Evolutionary conservation across 2,797 vertebrate species (phyloP).

Genomic region (Myotis vivesi): DNA sequence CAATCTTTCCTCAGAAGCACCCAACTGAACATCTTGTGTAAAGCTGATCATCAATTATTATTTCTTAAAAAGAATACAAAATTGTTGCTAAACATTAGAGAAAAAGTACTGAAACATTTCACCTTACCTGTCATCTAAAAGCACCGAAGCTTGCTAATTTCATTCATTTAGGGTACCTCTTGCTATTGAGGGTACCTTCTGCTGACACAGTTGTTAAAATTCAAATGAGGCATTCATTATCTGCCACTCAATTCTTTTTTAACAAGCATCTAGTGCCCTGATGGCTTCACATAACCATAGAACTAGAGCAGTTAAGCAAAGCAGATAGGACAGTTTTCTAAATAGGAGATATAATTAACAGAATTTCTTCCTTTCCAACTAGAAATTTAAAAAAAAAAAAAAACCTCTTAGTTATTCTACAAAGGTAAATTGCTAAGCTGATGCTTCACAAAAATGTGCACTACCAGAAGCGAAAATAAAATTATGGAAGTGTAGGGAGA

Average conservation of each 20-base stretch:
- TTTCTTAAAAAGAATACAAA: conserved; percentile 34
- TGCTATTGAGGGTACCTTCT: neutral
- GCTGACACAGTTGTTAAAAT: conserved; percentile 59
- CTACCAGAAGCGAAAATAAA: conserved; percentile 47
- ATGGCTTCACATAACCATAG: conserved; percentile 12
- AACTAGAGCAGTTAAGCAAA: conserved; percentile 31
- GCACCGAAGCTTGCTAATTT: neutral
- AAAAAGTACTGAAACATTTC: neutral
- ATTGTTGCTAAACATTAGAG: neutral
- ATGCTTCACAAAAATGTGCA: conserved; percentile 6
- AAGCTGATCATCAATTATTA: conserved; percentile 26
- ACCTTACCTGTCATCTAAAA: neutral
- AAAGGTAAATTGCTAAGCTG: conserved; percentile 38
- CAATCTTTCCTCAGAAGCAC: neutral
- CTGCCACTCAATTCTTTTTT: conserved; percentile 29
- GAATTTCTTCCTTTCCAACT: conserved; percentile 31
- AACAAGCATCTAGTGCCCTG: conserved; percentile 14
- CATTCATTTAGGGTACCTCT: conserved; percentile 1
- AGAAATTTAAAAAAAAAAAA: neutral
- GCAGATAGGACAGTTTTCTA: conserved; percentile 29
- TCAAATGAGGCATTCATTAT: conserved; percentile 64
- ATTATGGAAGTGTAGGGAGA: neutral
- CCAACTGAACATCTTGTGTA: neutral
- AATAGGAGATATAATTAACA: conserved; percentile 40
- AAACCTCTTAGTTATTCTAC: conserved; percentile 5